A percentile compares a stretch with the other conserved stretches of the same genome.
Evolutionary conservation across 2,888 invertebrate species (phyloP).

Genomic region (Apotomis turbidana): DNA sequence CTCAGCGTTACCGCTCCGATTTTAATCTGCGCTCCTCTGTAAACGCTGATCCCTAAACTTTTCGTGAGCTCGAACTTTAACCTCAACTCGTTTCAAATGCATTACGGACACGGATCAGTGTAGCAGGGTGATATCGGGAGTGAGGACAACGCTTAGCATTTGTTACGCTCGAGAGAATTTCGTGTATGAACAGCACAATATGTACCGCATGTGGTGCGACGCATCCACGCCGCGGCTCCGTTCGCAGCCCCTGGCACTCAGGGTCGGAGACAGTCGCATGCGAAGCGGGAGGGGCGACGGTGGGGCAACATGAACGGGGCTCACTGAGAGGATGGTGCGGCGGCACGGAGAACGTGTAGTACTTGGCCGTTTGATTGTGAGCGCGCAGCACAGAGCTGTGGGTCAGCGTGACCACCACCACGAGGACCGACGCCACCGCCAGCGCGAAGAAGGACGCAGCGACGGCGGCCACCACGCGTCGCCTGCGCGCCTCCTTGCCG

Average conservation of each 20-base stretch:
- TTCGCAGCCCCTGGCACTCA: conserved; percentile 82
- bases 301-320: conserved; percentile 84
- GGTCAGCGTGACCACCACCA: conserved; percentile 90
- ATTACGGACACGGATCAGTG: conserved; percentile 18
- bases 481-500: conserved; percentile 86
- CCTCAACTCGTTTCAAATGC: conserved; percentile 26
- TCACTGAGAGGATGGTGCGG: conserved; percentile 85
- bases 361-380: conserved; percentile 86
- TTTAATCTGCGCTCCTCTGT: conserved; percentile 25
- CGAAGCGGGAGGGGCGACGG: conserved; percentile 84
- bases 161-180: conserved; percentile 55
- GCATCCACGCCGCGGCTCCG: conserved; percentile 70
- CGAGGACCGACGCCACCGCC: conserved; percentile 88
- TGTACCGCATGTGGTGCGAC: conserved; percentile 71
- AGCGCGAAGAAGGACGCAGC: conserved; percentile 89
- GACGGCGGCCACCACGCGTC: conserved; percentile 88
- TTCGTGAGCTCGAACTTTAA: conserved; percentile 36
- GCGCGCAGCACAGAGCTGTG: conserved; percentile 87
- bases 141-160: conserved; percentile 55
- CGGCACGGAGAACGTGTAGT: conserved; percentile 86
- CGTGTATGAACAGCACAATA: conserved; percentile 65
- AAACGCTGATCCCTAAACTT: conserved; percentile 41
- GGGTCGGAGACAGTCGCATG: conserved; percentile 84
- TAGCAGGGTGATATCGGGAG: conserved; percentile 6
- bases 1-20: conserved; percentile 55